These are phyloP conservation scores for Pomphorhynchus laevis DNA, from an alignment of 1,140 invertebrate species.

Conservation along the genomic window DNA sequence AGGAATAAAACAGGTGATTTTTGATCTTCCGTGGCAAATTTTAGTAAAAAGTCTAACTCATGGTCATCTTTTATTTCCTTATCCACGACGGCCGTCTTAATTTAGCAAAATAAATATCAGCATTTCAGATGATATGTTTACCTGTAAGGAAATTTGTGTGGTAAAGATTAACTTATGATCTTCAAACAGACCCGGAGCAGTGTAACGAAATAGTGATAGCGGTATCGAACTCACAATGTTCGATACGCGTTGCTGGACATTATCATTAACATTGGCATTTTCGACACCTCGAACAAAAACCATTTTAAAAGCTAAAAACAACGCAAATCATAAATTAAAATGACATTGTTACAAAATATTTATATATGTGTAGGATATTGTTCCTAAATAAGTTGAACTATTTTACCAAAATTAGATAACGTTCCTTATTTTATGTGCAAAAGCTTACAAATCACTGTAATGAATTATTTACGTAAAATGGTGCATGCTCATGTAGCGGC, in stretches of 20 bases:
- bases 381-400: too few species aligned
- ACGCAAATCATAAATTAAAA: not conserved
- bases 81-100: too few species aligned
- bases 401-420: too few species aligned
- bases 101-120: too few species aligned
- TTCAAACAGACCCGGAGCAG: not conserved
- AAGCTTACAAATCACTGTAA: too few species aligned
- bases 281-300: slow-evolving; percentile 80
- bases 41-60: slow-evolving; percentile 58
- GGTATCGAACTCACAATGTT: slow-evolving; percentile 76
- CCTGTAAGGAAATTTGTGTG: slow-evolving; percentile 3
- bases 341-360: too few species aligned
- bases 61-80: slow-evolving; percentile 41
- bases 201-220: slow-evolving; percentile 43
- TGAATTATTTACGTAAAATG: too few species aligned
- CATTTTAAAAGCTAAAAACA: slow-evolving; percentile 44
- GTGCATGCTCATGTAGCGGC: too few species aligned
- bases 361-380: too few species aligned
- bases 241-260: slow-evolving; percentile 35
- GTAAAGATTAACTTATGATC: not conserved
- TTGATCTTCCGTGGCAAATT: slow-evolving; percentile 35
- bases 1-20: not conserved
- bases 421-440: too few species aligned
- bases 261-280: slow-evolving; percentile 38
- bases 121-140: too few species aligned